Conservation (phyloP, 2,797 vertebrate genomes). For the Clamator glandarius region DNA sequence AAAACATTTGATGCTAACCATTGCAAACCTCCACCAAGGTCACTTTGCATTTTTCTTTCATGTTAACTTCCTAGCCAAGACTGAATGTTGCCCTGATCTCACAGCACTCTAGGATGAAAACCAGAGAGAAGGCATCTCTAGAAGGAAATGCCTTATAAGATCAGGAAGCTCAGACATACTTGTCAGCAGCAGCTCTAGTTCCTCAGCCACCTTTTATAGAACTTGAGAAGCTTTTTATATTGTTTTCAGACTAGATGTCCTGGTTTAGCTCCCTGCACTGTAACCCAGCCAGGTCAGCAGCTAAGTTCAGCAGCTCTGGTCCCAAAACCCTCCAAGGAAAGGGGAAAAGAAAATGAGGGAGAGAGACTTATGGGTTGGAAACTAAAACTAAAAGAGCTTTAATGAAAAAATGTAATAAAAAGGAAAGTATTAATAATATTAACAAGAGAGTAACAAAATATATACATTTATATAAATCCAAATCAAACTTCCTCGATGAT, state of each 20-base stretch:
- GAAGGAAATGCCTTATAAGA: fast-evolving
- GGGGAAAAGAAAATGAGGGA: too few species aligned
- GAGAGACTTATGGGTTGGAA: too few species aligned
- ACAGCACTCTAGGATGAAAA: background rate
- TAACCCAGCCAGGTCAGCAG: too few species aligned
- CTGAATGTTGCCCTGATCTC: background rate
- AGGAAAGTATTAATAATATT: too few species aligned
- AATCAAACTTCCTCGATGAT: too few species aligned
- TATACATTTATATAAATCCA: too few species aligned
- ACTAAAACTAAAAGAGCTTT: too few species aligned
- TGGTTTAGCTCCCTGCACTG: too few species aligned
- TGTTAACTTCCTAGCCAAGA: background rate
- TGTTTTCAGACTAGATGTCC: background rate
- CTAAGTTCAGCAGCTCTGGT: too few species aligned
- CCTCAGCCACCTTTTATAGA: background rate
- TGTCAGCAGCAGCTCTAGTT: background rate
- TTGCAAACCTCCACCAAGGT: background rate
- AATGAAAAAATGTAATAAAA: too few species aligned
- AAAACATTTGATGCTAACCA: background rate
- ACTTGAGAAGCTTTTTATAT: background rate
- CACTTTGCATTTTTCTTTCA: background rate
- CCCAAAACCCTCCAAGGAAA: too few species aligned
- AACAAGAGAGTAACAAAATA: too few species aligned
- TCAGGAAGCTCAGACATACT: background rate
- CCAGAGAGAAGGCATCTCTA: background rate